phyloP scores from a whole-genome alignment of 1,140 invertebrate species.

The Sycophila sp. region DNA sequence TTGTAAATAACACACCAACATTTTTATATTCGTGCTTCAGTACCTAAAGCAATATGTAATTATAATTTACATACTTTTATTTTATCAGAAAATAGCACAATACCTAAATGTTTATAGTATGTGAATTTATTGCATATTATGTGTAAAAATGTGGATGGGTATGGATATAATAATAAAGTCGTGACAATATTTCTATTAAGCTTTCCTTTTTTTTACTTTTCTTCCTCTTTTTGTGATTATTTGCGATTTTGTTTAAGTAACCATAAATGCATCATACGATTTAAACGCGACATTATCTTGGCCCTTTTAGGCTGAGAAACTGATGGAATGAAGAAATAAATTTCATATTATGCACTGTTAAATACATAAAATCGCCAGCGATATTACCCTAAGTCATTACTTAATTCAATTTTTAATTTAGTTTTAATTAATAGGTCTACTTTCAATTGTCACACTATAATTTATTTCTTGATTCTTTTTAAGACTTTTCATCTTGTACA shows the following conservation, averaged over 20 bases:
- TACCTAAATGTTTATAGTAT: too few species aligned
- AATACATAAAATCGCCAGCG: slow-evolving; percentile 60
- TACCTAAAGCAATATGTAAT: not conserved
- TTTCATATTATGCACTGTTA: slow-evolving; percentile 48
- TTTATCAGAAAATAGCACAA: not conserved
- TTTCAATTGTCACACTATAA: slow-evolving; percentile 25
- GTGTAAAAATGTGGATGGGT: not conserved
- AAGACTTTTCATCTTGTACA: slow-evolving; percentile 15
- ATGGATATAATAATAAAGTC: slow-evolving; percentile 1
- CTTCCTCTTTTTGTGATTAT: slow-evolving; percentile 9
- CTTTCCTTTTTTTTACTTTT: slow-evolving; percentile 2
- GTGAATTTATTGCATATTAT: too few species aligned
- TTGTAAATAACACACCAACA: slow-evolving; percentile 20
- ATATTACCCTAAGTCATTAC: slow-evolving; percentile 50
- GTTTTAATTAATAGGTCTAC: slow-evolving; percentile 34
- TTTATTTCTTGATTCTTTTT: slow-evolving; percentile 20
- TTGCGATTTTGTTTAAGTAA: slow-evolving; percentile 24
- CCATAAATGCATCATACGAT: slow-evolving; percentile 31
- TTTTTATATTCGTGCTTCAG: not conserved
- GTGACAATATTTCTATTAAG: not conserved
- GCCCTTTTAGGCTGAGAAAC: slow-evolving; percentile 16
- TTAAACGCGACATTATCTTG: slow-evolving; percentile 7
- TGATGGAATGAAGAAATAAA: slow-evolving; percentile 58
- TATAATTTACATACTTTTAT: slow-evolving; percentile 8
- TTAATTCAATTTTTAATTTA: slow-evolving; percentile 37